Base-by-base conservation (phyloP, 2,113 vertebrate species). In the Struthio camelus region DNA sequence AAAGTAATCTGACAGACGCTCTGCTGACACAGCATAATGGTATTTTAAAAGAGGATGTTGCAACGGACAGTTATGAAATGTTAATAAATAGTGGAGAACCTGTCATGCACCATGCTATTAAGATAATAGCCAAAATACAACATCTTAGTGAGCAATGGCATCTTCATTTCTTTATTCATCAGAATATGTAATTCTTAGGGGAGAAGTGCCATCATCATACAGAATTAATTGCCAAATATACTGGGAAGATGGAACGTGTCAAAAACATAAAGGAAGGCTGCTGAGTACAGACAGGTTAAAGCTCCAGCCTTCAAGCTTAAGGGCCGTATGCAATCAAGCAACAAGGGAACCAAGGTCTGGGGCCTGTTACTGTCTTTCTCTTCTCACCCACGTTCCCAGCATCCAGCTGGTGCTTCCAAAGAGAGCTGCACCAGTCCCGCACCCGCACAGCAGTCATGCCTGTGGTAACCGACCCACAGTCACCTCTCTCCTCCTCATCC, bases 121-220 rank as follows among this genome's bases (percentile, higher is more conserved):
- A 81, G 67, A 44, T 32, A 44, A 32, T 16, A 50, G 10, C 9
- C 44, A 32, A 69, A n/a, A 82, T 65, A 13, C 58, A 40, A 4
- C 10, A 19, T 53, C 8, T 59, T 65, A 62, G 53, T 65, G 23
- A 40, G 10, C 14, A 30, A 11, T 54, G 17, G 27, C 17, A 46
- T 10, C 66, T 48, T 23, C 1, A 36, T 54, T 61, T 50, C 22
- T 71, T 87, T 69, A 25, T 22, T 46, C 5, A 67, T 56, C 22
- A 53, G 40, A 56, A n/a, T 34, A 22, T 0, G 0, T 11, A 11
- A 42, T 65, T 58, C n/a, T 64, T 44, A 18, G 22, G 36, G 8
- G 40, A 20, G 23, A 66, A 17, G 46, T 3, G 40, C 13, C 24
- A 28, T 23, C 24, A 34, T 19, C 25, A 10, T 7, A 8, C 3